Base-by-base conservation (phyloP, 35 echinoderm and acorn worm genomes). In the Chiridota heheva region DNA sequence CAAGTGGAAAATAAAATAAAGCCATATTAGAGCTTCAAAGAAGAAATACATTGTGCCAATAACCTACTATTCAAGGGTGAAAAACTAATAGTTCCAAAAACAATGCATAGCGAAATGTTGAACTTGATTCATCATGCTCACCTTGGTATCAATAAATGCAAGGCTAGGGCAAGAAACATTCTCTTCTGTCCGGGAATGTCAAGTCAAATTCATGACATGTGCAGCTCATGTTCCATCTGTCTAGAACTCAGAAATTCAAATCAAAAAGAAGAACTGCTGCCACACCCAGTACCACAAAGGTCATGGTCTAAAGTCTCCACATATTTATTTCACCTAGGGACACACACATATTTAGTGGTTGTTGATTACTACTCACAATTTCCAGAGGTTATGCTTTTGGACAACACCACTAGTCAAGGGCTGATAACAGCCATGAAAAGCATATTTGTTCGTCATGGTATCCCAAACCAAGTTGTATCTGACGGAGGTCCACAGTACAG, bases 311-410 rank as follows among this genome's bases (percentile, higher is more conserved):
- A 72, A 69, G 65, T 38, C 0, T n/a, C 65, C 20, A 4, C 72
- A 16, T 88, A 80, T 44, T 37, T 41, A 24, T 67, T 70, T 17
- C 2, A 88, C 7, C 47, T 47, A 30, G 20, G 5, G 27, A 7
- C 7, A 16, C 7, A 64, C 31, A 70, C 35, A 7, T 60, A 60
- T 22, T n/a, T 84, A 37, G 29, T 81, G 16, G 60, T 67, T 13
- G 82, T 62, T 13, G 71, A 76, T 36, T 76, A 86, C 29, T 86
- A 86, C 41, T 66, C 70, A 4, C 63, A 86, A 36, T 76, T 86
- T 44, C 71, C 71, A 27, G 12, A 67, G 32, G 46, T 76, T 7
- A 76, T 67, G 13, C 63, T 86, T n/a, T 60, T 58, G 2, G 31
- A 7, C 15, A 28, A 42, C 2, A 64, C 37, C n/a, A 77, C 53